Base-by-base conservation (phyloP, 2,797 vertebrate species). In the Malurus splendens region DNA sequence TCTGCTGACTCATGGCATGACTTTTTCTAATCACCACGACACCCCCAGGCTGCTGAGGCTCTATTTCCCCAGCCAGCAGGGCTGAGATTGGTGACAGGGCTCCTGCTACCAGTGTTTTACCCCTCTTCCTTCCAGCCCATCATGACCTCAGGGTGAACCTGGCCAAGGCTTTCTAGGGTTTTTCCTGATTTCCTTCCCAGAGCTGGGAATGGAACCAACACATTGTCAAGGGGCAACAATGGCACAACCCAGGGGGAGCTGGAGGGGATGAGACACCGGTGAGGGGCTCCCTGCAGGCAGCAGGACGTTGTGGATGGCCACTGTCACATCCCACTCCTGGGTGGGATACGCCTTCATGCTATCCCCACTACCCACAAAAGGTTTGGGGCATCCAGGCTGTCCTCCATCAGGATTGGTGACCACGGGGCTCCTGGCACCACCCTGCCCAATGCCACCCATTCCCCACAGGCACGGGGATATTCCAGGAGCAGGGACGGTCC, bases 251-350 rank as follows among this genome's bases (percentile, higher is more conserved):
- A 3, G 57, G 36, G 14, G 20, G 18, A 36, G 13, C 27, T 1
- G 6, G 36, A n/a, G 0, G 18, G 56, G 39, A 15, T 4, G 60
- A 38, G 39, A 23, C 22, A 19, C 24, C 18, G 23, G 28, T 15
- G 9, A 28, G 7, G 8, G n/a, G 30, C 47, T 75, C 71, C 11
- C 24, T 5, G 38, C 9, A 9, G 48, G 56, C 32, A 71, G 44
- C 0, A 1, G 64, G 10, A 33, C 0, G 0, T 0, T 4, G 9
- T 4, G 41, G 77, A 12, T 14, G 61, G 9, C 18, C 0, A 0
- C 4, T 10, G 23, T 2, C 32, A 51, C 4, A 23, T 28, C 54
- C 59, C 15, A 4, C 6, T 24, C 27, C 18, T 2, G 23, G 28
- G 8, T 18, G 45, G 51, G 56, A 65, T 7, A 10, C 0, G 0